Conservation (phyloP, 2,888 invertebrate species). For the Lithophane socia region DNA sequence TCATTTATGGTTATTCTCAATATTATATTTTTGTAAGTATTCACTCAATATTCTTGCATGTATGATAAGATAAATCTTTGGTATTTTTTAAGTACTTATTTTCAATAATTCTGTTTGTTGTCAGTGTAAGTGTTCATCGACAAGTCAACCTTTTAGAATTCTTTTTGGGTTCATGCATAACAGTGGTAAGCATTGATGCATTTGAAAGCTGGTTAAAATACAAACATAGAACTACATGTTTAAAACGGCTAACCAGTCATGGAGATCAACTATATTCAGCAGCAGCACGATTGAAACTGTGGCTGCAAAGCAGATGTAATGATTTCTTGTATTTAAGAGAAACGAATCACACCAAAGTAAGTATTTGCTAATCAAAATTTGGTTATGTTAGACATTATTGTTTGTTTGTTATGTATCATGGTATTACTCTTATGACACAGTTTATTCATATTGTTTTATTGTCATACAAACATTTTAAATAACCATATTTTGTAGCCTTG, state of each 20-base stretch:
- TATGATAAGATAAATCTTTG: not conserved
- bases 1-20: constrained; percentile 79
- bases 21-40: constrained; percentile 83
- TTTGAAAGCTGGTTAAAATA: constrained; percentile 86
- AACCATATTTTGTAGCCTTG: not conserved
- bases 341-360: constrained; percentile 86
- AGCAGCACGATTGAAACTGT: constrained; percentile 68
- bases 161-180: constrained; percentile 73
- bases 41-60: not conserved
- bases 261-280: constrained; percentile 73
- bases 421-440: not conserved
- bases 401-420: not conserved
- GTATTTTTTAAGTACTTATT: constrained; percentile 1
- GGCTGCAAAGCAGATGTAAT: constrained; percentile 75
- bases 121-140: constrained; percentile 79
- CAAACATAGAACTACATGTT: constrained; percentile 84
- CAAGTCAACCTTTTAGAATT: constrained; percentile 81
- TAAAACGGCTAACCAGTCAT: constrained; percentile 78
- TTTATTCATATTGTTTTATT: not conserved
- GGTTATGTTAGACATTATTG: not conserved
- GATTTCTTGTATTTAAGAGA: constrained; percentile 81
- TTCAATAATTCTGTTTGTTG: constrained; percentile 64
- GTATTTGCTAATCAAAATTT: constrained; percentile 15
- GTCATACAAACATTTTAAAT: not conserved
- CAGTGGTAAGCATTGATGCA: constrained; percentile 79